Evolutionary conservation across 2,113 vertebrate genomes (phyloP).

Genomic region (Pedionomus torquatus): DNA sequence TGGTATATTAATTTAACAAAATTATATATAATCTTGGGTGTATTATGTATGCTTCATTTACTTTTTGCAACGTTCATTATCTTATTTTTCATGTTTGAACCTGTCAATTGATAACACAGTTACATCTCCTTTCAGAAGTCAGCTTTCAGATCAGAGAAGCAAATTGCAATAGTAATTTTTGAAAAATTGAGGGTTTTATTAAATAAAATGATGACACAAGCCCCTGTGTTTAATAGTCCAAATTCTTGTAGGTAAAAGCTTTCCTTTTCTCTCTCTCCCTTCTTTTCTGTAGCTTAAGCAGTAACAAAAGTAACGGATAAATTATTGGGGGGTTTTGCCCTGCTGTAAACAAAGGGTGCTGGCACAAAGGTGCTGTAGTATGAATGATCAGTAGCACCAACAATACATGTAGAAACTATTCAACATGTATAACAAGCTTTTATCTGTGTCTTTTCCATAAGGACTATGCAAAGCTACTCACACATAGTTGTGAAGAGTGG

Average conservation of each 20-base stretch:
- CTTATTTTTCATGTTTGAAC: slow-evolving; percentile 51
- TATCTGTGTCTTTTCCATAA: neutral
- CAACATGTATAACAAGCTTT: neutral
- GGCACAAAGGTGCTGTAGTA: neutral
- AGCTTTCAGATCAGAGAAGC: slow-evolving; percentile 28
- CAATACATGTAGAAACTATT: neutral
- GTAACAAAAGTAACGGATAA: neutral
- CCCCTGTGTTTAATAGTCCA: slow-evolving; percentile 78
- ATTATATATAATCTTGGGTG: slow-evolving; percentile 61
- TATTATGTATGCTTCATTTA: slow-evolving; percentile 50
- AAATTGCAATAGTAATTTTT: slow-evolving; percentile 37
- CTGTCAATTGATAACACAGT: slow-evolving; percentile 31
- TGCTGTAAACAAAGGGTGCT: neutral
- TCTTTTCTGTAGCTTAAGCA: neutral
- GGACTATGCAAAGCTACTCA: neutral
- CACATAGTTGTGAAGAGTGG: no score
- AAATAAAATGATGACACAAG: slow-evolving; percentile 80
- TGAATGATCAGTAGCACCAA: neutral
- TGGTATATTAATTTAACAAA: slow-evolving; percentile 60
- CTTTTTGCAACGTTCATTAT: slow-evolving; percentile 6
- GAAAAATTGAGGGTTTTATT: slow-evolving; percentile 62
- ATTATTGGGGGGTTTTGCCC: neutral
- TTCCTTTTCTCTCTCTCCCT: neutral
- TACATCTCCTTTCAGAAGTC: neutral
- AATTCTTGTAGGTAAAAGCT: slow-evolving; percentile 16